Conservation (phyloP, 2,113 vertebrate genomes). For the Aplodontia rufa region DNA sequence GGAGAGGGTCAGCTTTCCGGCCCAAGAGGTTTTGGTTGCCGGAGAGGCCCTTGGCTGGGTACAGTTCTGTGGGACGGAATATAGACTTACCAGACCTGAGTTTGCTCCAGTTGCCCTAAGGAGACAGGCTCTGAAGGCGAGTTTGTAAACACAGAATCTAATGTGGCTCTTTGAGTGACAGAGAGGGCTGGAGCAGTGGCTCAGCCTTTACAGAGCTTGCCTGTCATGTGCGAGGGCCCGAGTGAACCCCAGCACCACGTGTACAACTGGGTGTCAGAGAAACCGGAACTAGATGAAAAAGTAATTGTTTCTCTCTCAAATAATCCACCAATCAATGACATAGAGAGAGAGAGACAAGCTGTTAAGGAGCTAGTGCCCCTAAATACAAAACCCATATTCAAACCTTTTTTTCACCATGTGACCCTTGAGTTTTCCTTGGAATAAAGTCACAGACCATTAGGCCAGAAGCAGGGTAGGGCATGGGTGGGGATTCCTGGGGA, state of each 20-base stretch:
- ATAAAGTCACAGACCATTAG: not conserved
- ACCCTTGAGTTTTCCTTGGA: not conserved
- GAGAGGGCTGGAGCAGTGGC: no score
- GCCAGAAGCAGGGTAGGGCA: not conserved
- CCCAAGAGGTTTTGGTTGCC: not conserved
- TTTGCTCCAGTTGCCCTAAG: not conserved
- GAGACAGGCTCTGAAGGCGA: accelerated
- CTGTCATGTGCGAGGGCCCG: no score
- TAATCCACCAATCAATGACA: no score
- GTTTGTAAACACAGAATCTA: not conserved
- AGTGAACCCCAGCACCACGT: no score
- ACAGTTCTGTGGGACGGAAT: not conserved
- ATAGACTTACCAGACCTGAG: not conserved
- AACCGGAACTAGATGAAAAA: no score
- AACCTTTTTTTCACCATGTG: not conserved
- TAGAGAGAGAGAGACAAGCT: not conserved
- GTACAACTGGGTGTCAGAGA: no score
- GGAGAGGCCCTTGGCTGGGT: not conserved
- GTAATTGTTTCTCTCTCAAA: no score
- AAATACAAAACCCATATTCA: no score
- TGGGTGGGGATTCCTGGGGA: not conserved
- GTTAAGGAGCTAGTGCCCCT: not conserved
- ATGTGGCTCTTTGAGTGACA: not conserved
- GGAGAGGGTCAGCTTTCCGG: not conserved
- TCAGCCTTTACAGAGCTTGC: no score